These are phyloP conservation scores for Raillietiella orientalis DNA, from an alignment of 2,888 invertebrate genomes.

Conservation along the genomic window DNA sequence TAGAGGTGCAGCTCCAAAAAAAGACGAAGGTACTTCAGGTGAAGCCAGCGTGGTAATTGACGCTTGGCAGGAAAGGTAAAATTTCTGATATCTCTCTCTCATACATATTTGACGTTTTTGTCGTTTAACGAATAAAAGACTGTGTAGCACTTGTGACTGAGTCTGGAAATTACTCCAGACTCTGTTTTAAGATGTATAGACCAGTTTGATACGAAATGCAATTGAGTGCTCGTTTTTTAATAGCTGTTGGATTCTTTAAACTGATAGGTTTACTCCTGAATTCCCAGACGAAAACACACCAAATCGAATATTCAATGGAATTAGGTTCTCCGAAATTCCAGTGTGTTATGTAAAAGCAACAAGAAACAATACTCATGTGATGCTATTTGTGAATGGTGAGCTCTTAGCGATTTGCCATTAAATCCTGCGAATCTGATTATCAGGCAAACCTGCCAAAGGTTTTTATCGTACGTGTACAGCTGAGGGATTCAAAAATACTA, in stretches of 20 bases:
- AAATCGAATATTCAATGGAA: constrained; percentile 32
- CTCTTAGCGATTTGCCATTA: no score
- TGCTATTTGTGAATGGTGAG: no score
- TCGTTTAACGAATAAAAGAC: no score
- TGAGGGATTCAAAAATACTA: constrained; percentile 79
- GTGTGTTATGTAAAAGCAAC: constrained; percentile 47
- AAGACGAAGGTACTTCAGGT: constrained; percentile 43
- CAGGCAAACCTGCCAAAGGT: no score
- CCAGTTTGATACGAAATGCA: no score
- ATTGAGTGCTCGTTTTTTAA: no score
- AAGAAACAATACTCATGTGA: constrained; percentile 60
- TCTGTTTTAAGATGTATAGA: no score
- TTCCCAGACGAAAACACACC: constrained; percentile 43
- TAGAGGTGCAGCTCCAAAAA: constrained; percentile 13
- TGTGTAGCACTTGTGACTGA: no score
- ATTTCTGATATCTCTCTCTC: background rate
- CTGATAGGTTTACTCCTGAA: no score
- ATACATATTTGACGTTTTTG: background rate
- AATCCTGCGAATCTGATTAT: no score
- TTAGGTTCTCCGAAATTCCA: constrained; percentile 42
- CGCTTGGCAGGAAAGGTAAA: constrained; percentile 18
- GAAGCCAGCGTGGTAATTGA: constrained; percentile 22
- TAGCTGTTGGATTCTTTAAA: no score
- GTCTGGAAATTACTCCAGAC: no score
- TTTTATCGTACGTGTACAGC: constrained; percentile 37